These are phyloP conservation scores for Arvicanthis niloticus DNA, from an alignment of 2,113 vertebrate species.

Conservation along the genomic window DNA sequence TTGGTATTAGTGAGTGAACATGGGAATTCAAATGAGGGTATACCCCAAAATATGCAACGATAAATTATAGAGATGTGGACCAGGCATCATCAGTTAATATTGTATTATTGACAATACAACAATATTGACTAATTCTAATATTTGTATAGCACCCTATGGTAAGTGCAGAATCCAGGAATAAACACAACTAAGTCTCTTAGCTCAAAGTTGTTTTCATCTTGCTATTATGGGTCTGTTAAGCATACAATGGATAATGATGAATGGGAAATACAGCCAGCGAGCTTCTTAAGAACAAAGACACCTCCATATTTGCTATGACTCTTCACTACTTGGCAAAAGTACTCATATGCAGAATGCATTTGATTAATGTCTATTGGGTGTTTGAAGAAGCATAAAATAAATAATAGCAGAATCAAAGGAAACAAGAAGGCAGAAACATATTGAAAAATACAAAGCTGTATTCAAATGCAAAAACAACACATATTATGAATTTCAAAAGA, in stretches of 20 bases:
- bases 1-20: background rate
- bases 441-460: background rate
- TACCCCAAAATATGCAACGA: background rate
- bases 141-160: background rate
- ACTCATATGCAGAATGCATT: background rate
- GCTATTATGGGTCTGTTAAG: background rate
- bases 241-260: background rate
- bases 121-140: background rate
- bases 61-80: background rate
- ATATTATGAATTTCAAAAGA: constrained; percentile 17
- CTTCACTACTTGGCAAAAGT: constrained; percentile 5
- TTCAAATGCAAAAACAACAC: constrained; percentile 5
- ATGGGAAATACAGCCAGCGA: background rate
- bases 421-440: background rate
- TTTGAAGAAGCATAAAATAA: background rate
- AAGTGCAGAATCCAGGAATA: background rate
- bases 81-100: background rate
- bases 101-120: background rate
- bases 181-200: background rate
- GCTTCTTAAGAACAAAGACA: background rate
- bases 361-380: background rate
- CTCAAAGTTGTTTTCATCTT: background rate
- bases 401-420: background rate
- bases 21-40: background rate
- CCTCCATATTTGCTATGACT: background rate